A percentile compares a stretch with the other conserved stretches of the same genome.
Evolutionary conservation across 1,140 invertebrate species (phyloP).

Genomic region (Hyles euphorbiae): DNA sequence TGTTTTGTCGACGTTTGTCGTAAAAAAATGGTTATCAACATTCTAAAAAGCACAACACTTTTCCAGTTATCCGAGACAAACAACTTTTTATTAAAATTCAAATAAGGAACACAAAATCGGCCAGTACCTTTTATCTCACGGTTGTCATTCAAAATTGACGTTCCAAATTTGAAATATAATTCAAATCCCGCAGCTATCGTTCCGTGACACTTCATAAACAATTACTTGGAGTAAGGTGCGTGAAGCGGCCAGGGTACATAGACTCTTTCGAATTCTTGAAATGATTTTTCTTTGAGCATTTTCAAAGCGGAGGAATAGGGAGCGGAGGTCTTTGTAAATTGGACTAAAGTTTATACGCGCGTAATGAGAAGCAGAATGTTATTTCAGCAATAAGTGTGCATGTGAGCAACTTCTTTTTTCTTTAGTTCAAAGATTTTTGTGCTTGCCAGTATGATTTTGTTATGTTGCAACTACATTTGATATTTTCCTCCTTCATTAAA

Average conservation of each 20-base stretch:
- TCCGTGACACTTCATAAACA: constrained; percentile 18
- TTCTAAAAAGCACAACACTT: no score
- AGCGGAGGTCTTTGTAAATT: background rate
- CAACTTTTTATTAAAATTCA: no score
- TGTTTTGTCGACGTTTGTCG: no score
- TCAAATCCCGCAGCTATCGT: constrained; percentile 13
- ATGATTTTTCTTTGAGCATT: constrained; percentile 1
- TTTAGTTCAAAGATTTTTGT: no score
- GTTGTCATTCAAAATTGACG: constrained; percentile 11
- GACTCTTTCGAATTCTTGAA: constrained; percentile 2
- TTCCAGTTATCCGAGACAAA: no score
- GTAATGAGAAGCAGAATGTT: constrained; percentile 3
- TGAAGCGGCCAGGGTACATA: constrained; percentile 9
- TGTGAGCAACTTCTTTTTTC: no score
- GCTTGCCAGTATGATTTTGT: no score
- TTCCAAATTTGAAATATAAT: constrained; percentile 16
- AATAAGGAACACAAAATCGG: no score
- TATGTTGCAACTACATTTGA: no score
- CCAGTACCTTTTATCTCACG: background rate
- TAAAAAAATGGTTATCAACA: no score
- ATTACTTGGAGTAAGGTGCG: constrained; percentile 13
- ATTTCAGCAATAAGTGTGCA: background rate
- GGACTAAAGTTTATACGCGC: background rate
- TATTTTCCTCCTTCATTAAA: no score
- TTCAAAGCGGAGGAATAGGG: background rate